Percentiles rank a stretch among this genome's conserved stretches.
Evolutionary conservation across 2,888 invertebrate genomes (phyloP).

Genomic region (Pachymerium ferrugineum): DNA sequence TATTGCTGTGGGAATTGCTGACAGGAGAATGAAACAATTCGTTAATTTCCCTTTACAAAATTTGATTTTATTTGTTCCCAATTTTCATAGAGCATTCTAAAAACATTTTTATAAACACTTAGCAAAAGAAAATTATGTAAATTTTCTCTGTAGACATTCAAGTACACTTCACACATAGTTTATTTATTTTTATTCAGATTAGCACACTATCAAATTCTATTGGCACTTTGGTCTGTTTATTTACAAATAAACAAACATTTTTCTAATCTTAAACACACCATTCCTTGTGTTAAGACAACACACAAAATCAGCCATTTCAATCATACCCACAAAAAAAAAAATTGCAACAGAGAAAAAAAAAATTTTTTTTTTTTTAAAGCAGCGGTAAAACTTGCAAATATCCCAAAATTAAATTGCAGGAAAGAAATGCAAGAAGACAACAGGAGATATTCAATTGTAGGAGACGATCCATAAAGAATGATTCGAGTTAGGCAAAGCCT

Average conservation of each 20-base stretch:
- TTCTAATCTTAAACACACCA: too few species aligned
- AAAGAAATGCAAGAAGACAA: not conserved
- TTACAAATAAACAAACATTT: not conserved
- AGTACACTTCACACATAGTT: not conserved
- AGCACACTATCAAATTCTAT: constrained; percentile 6
- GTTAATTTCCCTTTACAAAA: too few species aligned
- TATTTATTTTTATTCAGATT: not conserved
- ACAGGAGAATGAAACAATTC: too few species aligned
- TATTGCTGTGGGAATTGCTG: too few species aligned
- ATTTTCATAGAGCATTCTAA: not conserved
- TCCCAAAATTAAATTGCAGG: not conserved
- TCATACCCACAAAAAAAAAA: not conserved
- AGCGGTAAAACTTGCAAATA: not conserved
- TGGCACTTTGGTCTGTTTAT: constrained; percentile 1
- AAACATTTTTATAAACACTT: not conserved
- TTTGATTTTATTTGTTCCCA: too few species aligned
- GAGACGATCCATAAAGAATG: not conserved
- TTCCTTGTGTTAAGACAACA: not conserved
- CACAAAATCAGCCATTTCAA: not conserved
- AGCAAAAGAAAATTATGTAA: too few species aligned
- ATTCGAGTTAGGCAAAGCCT: constrained; percentile 4
- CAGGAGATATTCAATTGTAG: not conserved
- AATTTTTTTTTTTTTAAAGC: not conserved
- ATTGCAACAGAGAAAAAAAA: not conserved
- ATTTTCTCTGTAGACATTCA: too few species aligned